Evolutionary conservation across 1,140 invertebrate species (phyloP).

Genomic region (Neodiprion lecontei): DNA sequence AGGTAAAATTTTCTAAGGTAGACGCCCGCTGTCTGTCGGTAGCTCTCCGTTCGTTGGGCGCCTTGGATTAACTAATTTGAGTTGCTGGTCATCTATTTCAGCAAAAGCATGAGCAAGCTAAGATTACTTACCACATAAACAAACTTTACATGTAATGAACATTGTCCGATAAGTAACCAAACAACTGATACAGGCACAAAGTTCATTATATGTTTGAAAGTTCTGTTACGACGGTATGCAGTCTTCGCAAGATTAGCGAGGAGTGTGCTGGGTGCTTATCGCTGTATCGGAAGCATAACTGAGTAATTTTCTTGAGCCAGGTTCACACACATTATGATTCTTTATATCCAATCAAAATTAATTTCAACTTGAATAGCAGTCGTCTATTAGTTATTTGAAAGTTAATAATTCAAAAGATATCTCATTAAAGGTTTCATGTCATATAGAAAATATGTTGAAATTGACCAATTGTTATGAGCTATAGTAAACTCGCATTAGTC

Average conservation of each 20-base stretch:
- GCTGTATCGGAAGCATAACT: neutral
- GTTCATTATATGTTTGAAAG: neutral
- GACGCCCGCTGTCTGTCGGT: constrained; percentile 19
- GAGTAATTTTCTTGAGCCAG: neutral
- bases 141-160: neutral
- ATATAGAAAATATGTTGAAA: too few species aligned
- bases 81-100: neutral
- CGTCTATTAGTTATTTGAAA: too few species aligned
- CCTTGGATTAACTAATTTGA: constrained; percentile 16
- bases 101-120: neutral
- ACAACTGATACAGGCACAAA: too few species aligned
- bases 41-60: constrained; percentile 30
- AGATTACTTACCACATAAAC: neutral
- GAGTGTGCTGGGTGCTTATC: neutral
- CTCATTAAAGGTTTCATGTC: too few species aligned
- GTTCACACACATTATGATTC: too few species aligned
- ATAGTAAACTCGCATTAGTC: too few species aligned
- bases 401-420: too few species aligned
- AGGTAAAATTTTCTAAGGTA: constrained; percentile 37
- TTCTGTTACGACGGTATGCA: neutral
- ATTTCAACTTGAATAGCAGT: too few species aligned
- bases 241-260: neutral
- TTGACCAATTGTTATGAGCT: too few species aligned
- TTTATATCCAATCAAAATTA: too few species aligned
- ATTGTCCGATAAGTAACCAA: too few species aligned